Evolutionary conservation across 2,888 invertebrate species (phyloP).

Genomic region (Hypena proboscidalis): DNA sequence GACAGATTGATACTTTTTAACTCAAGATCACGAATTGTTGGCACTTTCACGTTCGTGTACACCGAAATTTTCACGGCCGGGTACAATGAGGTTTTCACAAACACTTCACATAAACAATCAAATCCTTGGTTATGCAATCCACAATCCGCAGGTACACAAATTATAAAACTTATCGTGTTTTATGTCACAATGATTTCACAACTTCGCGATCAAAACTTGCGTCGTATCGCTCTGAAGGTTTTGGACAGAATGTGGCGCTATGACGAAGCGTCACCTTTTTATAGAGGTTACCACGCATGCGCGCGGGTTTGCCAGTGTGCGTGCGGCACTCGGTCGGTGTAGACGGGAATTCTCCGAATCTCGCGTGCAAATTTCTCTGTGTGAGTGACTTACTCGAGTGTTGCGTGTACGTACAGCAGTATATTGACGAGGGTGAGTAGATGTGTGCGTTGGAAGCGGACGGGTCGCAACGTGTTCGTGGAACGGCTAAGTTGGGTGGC

Average conservation of each 20-base stretch:
- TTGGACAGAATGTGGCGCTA: constrained; percentile 55
- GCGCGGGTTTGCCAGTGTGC: constrained; percentile 60
- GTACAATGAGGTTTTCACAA: constrained; percentile 50
- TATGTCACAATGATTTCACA: constrained; percentile 83
- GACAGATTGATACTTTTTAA: constrained; percentile 67
- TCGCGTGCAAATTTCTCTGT: constrained; percentile 49
- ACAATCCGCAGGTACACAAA: constrained; percentile 41
- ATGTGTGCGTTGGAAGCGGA: constrained; percentile 51
- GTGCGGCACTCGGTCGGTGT: constrained; percentile 55
- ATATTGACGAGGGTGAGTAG: constrained; percentile 36
- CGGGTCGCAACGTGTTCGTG: constrained; percentile 62
- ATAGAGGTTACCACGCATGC: constrained; percentile 54
- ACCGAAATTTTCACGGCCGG: constrained; percentile 50
- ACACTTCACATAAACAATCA: constrained; percentile 57
- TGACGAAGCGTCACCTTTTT: constrained; percentile 50
- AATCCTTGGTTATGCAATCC: constrained; percentile 54
- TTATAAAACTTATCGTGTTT: constrained; percentile 49
- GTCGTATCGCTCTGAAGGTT: constrained; percentile 55
- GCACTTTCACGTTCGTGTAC: constrained; percentile 32
- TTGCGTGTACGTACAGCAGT: constrained; percentile 40
- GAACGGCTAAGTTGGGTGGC: constrained; percentile 36
- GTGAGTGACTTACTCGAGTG: constrained; percentile 44
- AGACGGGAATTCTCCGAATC: constrained; percentile 71
- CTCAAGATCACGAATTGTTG: constrained; percentile 62
- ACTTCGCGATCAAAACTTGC: constrained; percentile 56